These are phyloP conservation scores for Rhogogaster chlorosoma DNA, from an alignment of 2,888 invertebrate genomes.

Conservation along the genomic window DNA sequence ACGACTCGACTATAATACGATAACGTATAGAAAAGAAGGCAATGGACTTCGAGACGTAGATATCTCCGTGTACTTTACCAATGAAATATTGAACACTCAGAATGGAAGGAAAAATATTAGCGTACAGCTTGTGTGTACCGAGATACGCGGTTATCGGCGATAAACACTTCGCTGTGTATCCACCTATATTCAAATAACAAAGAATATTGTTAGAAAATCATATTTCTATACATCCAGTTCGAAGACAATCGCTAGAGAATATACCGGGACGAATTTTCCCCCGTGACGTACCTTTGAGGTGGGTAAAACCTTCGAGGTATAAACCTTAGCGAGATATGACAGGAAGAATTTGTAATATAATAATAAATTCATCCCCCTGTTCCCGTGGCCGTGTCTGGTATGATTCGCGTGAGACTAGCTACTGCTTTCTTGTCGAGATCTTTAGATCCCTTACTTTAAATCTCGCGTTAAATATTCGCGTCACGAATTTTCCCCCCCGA, in stretches of 20 bases:
- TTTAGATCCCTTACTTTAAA: conserved; percentile 30
- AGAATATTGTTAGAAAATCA: neutral
- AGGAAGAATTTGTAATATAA: neutral
- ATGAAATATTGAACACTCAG: neutral
- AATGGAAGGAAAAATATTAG: neutral
- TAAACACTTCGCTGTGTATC: neutral
- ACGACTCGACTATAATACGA: neutral
- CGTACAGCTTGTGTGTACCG: neutral
- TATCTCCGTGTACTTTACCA: neutral
- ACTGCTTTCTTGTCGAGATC: conserved; percentile 20
- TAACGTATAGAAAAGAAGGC: neutral
- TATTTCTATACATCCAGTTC: no score
- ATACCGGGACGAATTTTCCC: no score
- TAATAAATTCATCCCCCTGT: neutral
- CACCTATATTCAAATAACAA: neutral
- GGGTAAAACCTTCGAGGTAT: neutral
- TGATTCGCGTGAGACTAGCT: neutral
- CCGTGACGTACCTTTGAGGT: no score
- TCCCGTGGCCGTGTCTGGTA: neutral
- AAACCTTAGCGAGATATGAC: neutral
- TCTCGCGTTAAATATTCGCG: conserved; percentile 40
- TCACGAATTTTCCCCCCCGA: conserved; percentile 19
- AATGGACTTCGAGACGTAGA: neutral
- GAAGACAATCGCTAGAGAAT: no score
- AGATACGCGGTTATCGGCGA: neutral